These are phyloP conservation scores for Podabrus alpinus DNA, from an alignment of 2,888 invertebrate species.

Conservation along the genomic window DNA sequence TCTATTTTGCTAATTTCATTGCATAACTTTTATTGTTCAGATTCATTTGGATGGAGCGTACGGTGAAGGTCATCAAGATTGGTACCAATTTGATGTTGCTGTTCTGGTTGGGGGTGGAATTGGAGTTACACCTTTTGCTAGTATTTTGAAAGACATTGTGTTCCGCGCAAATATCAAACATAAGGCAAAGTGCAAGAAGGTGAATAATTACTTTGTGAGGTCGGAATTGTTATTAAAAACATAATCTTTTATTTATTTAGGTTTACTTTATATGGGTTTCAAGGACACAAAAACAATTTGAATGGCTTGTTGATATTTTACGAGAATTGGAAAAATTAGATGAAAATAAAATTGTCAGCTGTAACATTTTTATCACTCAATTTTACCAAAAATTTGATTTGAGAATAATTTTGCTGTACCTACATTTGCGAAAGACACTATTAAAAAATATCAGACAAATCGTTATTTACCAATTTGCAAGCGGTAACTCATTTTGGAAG, in stretches of 20 bases:
- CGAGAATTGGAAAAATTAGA: constrained; percentile 62
- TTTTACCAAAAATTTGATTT: constrained; percentile 67
- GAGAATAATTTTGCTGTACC: constrained; percentile 66
- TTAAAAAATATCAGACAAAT: constrained; percentile 61
- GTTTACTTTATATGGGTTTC: constrained; percentile 69
- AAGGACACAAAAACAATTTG: constrained; percentile 66
- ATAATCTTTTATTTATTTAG: constrained; percentile 46
- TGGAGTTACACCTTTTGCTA: constrained; percentile 69
- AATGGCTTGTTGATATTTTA: constrained; percentile 67
- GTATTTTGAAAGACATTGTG: constrained; percentile 65
- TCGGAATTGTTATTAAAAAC: not conserved
- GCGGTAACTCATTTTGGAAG: constrained; percentile 68
- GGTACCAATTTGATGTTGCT: constrained; percentile 64
- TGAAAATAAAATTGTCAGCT: constrained; percentile 56
- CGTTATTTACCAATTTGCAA: constrained; percentile 64
- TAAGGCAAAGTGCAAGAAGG: constrained; percentile 50
- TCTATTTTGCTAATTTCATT: not conserved
- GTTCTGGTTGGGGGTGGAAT: constrained; percentile 67
- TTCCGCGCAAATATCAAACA: constrained; percentile 48
- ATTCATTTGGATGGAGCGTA: constrained; percentile 65
- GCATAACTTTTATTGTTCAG: constrained; percentile 32
- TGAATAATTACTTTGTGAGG: constrained; percentile 32
- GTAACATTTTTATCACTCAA: constrained; percentile 67
- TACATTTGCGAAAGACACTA: constrained; percentile 67
- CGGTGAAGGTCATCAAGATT: constrained; percentile 68